phyloP scores from a whole-genome alignment of 2,888 invertebrate genomes.

The Caradrina clavipalpis region DNA sequence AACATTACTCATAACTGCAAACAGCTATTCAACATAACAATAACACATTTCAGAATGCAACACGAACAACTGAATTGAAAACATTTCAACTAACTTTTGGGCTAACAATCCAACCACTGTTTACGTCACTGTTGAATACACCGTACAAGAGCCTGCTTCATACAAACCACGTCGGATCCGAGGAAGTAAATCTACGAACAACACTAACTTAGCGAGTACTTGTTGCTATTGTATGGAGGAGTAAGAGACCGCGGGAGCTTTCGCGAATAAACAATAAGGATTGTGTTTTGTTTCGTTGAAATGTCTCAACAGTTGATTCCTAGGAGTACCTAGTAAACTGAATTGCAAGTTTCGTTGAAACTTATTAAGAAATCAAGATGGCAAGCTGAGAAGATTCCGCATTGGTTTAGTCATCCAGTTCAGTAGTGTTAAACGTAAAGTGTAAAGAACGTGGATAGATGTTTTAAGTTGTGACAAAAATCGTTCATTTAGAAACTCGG shows the following conservation, averaged over 20 bases:
- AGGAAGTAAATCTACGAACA: slow-evolving; percentile 15
- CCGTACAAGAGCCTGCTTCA: background rate
- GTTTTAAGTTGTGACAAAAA: no score
- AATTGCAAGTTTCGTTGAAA: background rate
- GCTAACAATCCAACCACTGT: background rate
- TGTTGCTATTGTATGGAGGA: slow-evolving; percentile 11
- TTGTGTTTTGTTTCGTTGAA: slow-evolving; percentile 11
- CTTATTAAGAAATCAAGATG: no score
- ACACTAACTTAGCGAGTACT: slow-evolving; percentile 1
- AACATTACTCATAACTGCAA: background rate
- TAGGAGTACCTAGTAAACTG: background rate
- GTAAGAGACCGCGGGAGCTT: background rate
- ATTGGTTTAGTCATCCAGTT: no score
- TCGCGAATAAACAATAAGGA: background rate
- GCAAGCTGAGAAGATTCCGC: no score
- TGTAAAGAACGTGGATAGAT: no score
- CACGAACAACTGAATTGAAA: background rate
- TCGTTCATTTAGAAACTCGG: no score
- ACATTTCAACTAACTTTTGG: slow-evolving; percentile 1
- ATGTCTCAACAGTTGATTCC: no score
- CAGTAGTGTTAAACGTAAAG: no score
- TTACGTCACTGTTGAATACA: background rate
- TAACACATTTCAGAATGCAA: background rate
- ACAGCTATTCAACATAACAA: background rate
- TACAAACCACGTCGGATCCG: background rate